Evolutionary conservation across 2,797 vertebrate genomes (phyloP).

Genomic region (Neosilurus hyrtlii): DNA sequence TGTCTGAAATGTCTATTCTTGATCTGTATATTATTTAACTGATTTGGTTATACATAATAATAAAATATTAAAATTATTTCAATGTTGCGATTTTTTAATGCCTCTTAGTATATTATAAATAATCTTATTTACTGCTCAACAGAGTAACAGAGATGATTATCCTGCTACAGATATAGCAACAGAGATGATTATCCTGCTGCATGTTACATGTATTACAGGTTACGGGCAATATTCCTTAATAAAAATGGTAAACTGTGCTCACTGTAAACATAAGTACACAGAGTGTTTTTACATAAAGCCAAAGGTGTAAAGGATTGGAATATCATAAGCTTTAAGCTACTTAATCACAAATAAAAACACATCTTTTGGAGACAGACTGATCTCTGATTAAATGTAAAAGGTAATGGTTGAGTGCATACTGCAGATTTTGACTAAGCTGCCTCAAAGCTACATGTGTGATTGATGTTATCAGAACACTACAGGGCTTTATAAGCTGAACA

Average conservation of each 20-base stretch:
- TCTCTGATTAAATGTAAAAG: not conserved
- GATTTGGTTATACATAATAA: too few relatives aligned
- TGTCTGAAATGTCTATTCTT: too few relatives aligned
- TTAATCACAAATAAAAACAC: not conserved
- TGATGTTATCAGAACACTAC: constrained; percentile 4
- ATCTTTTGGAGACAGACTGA: not conserved
- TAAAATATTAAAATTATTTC: too few relatives aligned
- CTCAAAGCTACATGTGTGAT: not conserved
- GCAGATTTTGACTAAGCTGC: not conserved
- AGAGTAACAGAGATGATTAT: not conserved
- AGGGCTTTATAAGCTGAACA: constrained; percentile 54
- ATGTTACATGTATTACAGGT: not conserved
- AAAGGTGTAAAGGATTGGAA: not conserved
- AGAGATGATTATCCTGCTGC: not conserved
- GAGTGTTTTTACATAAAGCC: not conserved
- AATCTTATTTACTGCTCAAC: not conserved
- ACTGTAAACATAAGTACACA: not conserved
- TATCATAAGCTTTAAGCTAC: not conserved
- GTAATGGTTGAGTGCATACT: not conserved
- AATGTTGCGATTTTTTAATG: too few relatives aligned
- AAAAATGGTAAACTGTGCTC: not conserved
- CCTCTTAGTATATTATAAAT: too few relatives aligned
- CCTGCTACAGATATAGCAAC: not conserved
- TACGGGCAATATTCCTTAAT: not conserved
- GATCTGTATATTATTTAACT: too few relatives aligned